A percentile compares a stretch with the other conserved stretches of the same genome.
phyloP scores from a whole-genome alignment of 2,888 invertebrate species.

The Neoaliturus tenellus region DNA sequence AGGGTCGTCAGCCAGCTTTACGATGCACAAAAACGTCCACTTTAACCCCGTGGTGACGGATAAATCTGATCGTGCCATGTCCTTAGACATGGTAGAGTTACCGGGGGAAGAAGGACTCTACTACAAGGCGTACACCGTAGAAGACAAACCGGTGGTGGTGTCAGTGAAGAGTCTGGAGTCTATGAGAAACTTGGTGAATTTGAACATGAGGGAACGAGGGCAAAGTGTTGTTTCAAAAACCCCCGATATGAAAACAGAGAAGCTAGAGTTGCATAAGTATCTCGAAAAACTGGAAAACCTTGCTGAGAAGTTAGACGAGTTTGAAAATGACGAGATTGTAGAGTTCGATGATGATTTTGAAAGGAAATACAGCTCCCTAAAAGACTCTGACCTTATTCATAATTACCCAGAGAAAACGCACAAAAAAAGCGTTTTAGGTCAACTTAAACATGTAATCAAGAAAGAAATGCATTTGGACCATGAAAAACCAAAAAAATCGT shows the following conservation, averaged over 20 bases:
- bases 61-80: neutral
- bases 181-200: neutral
- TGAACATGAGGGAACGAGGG: neutral
- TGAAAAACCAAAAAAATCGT: no score
- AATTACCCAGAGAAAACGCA: neutral
- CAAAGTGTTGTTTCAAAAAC: neutral
- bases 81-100: neutral
- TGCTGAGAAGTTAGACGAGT: neutral
- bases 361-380: neutral
- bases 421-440: no score
- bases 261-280: neutral
- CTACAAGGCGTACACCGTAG: neutral
- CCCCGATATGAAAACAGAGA: neutral
- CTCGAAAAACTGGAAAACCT: neutral
- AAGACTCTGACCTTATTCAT: neutral
- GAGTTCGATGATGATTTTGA: neutral
- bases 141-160: neutral
- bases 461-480: no score
- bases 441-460: no score
- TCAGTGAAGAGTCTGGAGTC: neutral
- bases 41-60: neutral
- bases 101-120: neutral
- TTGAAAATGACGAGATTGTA: neutral
- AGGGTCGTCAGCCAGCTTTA: no score
- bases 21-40: neutral